A percentile compares a stretch with the other conserved stretches of the same genome.
These are phyloP conservation scores for Pristionchus entomophagus DNA, from an alignment of 2,888 invertebrate species.

Conservation along the genomic window DNA sequence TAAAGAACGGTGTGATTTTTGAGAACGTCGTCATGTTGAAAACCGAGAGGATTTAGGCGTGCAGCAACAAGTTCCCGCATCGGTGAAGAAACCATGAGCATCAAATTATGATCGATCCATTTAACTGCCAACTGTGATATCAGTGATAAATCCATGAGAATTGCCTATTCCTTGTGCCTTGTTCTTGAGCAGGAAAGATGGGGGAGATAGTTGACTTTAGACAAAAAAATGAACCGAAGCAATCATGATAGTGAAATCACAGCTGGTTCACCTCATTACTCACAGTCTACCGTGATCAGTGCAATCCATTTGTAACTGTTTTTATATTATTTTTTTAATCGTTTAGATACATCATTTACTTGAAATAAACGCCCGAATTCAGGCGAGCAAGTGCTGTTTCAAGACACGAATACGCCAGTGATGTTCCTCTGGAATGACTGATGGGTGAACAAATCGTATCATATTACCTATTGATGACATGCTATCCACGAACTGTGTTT, in stretches of 20 bases:
- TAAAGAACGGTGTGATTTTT: background rate
- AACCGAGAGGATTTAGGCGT: background rate
- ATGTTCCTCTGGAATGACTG: constrained; percentile 14
- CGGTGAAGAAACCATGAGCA: background rate
- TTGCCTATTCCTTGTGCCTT: background rate
- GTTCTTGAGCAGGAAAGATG: too few relatives aligned
- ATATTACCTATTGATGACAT: too few relatives aligned
- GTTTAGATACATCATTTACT: too few relatives aligned
- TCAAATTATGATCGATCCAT: background rate
- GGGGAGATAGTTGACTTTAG: too few relatives aligned
- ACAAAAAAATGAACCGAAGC: background rate
- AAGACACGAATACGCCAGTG: constrained; percentile 29
- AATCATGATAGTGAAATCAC: too few relatives aligned
- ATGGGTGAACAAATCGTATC: too few relatives aligned
- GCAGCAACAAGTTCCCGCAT: background rate
- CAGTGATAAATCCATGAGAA: background rate
- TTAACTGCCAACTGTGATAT: background rate
- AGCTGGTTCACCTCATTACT: too few relatives aligned
- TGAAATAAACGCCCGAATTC: too few relatives aligned
- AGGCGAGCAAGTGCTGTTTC: background rate
- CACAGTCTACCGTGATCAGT: too few relatives aligned
- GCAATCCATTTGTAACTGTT: too few relatives aligned
- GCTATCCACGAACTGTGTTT: too few relatives aligned
- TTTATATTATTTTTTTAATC: too few relatives aligned
- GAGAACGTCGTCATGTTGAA: background rate